phyloP scores from a whole-genome alignment of 2,888 invertebrate genomes.

The Calliphora vomitoria region DNA sequence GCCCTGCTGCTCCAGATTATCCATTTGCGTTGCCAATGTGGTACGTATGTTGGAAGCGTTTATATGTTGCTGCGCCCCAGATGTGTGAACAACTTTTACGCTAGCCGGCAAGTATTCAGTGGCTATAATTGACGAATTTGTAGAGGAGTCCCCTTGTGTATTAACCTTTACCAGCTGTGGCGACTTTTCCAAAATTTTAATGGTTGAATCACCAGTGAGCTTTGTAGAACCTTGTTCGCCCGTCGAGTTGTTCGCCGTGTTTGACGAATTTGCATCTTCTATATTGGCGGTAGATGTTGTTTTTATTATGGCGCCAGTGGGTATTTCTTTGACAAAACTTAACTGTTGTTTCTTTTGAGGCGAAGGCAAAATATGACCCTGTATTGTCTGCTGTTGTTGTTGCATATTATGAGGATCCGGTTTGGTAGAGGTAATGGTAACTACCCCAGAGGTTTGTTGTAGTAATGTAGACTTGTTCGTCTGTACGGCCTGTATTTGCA shows the following conservation, averaged over 20 bases:
- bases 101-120: conserved; percentile 66
- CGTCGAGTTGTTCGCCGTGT: not conserved
- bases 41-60: conserved; percentile 54
- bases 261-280: conserved; percentile 52
- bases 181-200: conserved; percentile 59
- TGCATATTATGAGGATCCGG: conserved; percentile 77
- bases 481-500: conserved; percentile 76
- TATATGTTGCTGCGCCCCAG: conserved; percentile 48
- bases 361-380: conserved; percentile 42
- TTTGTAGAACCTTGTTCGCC: conserved; percentile 26
- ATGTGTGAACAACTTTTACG: conserved; percentile 67
- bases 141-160: conserved; percentile 8
- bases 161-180: conserved; percentile 41
- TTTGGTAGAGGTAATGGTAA: conserved; percentile 80
- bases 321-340: conserved; percentile 63
- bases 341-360: conserved; percentile 69
- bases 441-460: conserved; percentile 87
- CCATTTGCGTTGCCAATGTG: conserved; percentile 51
- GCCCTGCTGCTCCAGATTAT: conserved; percentile 53
- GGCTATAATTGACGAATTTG: conserved; percentile 56
- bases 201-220: conserved; percentile 22
- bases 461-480: conserved; percentile 79
- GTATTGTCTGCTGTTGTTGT: conserved; percentile 67
- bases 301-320: conserved; percentile 62
- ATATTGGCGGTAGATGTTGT: conserved; percentile 56